Evolutionary conservation across 2,113 vertebrate species (phyloP), one percentile per base, ranked within the genome.

Genomic region (Sturnus vulgaris): DNA sequence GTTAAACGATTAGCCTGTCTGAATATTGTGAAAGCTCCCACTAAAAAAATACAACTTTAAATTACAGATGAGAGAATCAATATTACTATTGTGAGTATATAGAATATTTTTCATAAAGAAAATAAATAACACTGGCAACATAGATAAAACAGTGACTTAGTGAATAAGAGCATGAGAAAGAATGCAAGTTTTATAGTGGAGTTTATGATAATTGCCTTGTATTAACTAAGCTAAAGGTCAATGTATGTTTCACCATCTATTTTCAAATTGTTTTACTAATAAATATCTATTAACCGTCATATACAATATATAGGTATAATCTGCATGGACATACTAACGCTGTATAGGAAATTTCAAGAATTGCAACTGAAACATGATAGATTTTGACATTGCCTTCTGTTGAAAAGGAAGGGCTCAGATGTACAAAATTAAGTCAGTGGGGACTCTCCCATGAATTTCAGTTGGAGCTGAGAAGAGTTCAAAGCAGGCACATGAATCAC

Each of bases 121-220:
- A 95, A 88, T 78, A 76, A 81, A 40, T 87, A 92, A 56, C 20
- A 49, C 7, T 92, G 53, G 50, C 61, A 68, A 35, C 50, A 60
- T 44, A 81, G 33, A 70, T 75, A 52, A 81, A 77, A 18, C 7
- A 82, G 10, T 65, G 28, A 73, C 12, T 66, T 77, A 53, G 7
- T 47, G 35, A 85, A 79, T 21, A 72, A 55, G 49, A 77, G 4
- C 15, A 80, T 25, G 28, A 21, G 37, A 71, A 92, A 75, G 11
- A 87, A 55, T 82, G 7, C 28, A 75, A 52, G 35, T 49, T 95
- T 87, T 87, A 49, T 28, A 72, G 8, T 21, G 4, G 5, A 2
- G 4, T 47, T 71, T 68, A 55, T 46, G 19, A 17, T 52, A 50
- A 75, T 63, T 73, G 12, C 6, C 11, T 56, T 87, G 21, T 28